Percentiles rank a stretch among this genome's conserved stretches.
Conservation (phyloP, 1,140 invertebrate genomes). For the Radopholus similis region DNA sequence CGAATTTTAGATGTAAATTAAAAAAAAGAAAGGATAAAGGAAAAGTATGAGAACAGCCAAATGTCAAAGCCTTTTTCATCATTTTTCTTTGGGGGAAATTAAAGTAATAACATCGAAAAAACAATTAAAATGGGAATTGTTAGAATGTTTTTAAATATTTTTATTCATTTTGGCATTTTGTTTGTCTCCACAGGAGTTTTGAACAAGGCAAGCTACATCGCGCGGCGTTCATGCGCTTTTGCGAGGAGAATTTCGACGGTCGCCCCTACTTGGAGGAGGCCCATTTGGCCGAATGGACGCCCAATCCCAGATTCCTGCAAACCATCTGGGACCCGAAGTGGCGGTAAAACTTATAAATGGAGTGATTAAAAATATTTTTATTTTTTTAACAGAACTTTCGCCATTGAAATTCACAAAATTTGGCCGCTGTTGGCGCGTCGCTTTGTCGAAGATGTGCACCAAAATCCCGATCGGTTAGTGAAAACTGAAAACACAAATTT, state of each 20-base stretch:
- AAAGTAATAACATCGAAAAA: conserved; percentile 4
- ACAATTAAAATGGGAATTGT: not conserved
- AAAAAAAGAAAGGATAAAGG: too few species aligned
- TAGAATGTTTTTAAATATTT: not conserved
- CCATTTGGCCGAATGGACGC: conserved; percentile 25
- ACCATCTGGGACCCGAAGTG: conserved; percentile 13
- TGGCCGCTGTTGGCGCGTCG: conserved; percentile 76
- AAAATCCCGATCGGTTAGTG: conserved; percentile 63
- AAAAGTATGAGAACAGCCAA: too few species aligned
- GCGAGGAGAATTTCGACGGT: conserved; percentile 27
- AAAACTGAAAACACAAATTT: too few species aligned
- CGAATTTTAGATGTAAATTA: too few species aligned
- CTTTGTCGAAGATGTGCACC: conserved; percentile 71
- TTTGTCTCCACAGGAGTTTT: too few species aligned
- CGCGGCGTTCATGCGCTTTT: conserved; percentile 21
- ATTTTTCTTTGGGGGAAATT: not conserved
- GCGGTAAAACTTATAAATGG: not conserved
- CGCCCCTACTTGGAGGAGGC: conserved; percentile 29
- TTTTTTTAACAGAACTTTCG: conserved; percentile 53
- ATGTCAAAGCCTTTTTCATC: too few species aligned
- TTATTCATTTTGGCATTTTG: too few species aligned
- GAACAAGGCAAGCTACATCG: not conserved
- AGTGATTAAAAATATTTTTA: not conserved
- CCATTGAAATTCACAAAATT: conserved; percentile 65
- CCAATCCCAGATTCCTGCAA: conserved; percentile 9